These are phyloP conservation scores for Lucilia cuprina DNA, from an alignment of 1,140 invertebrate species.

Conservation along the genomic window DNA sequence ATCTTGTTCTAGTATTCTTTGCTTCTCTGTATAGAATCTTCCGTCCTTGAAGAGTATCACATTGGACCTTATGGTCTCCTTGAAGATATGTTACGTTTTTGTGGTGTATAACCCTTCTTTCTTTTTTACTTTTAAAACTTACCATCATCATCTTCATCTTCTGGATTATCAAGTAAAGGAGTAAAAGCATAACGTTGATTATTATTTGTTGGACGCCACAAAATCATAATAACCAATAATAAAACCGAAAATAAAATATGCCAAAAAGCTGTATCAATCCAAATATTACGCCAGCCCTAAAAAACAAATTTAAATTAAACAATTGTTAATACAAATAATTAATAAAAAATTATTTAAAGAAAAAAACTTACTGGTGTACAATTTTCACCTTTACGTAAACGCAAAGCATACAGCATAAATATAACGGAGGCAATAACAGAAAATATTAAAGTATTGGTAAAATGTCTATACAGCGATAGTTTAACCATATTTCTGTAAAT, in stretches of 20 bases:
- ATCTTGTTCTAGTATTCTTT: too few relatives aligned
- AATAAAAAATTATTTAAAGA: too few relatives aligned
- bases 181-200: slow-evolving; percentile 96
- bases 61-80: too few relatives aligned
- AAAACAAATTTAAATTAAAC: slow-evolving; percentile 39
- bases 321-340: background rate
- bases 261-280: slow-evolving; percentile 95
- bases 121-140: too few relatives aligned
- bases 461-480: slow-evolving; percentile 88
- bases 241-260: slow-evolving; percentile 89
- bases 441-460: slow-evolving; percentile 92
- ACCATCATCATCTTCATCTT: slow-evolving; percentile 78
- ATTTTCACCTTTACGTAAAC: slow-evolving; percentile 73
- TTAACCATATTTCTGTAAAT: slow-evolving; percentile 83
- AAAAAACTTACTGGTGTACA: slow-evolving; percentile 74
- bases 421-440: slow-evolving; percentile 86
- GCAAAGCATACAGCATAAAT: slow-evolving; percentile 92
- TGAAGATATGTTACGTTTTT: too few relatives aligned
- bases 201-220: slow-evolving; percentile 93
- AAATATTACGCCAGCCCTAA: slow-evolving; percentile 88
- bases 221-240: slow-evolving; percentile 89
- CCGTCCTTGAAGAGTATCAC: too few relatives aligned
- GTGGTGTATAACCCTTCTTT: too few relatives aligned
- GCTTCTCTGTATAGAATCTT: too few relatives aligned
- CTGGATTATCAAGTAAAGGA: slow-evolving; percentile 84